Evolutionary conservation across 2,888 invertebrate species (phyloP).

Genomic region (Chydorus sphaericus): DNA sequence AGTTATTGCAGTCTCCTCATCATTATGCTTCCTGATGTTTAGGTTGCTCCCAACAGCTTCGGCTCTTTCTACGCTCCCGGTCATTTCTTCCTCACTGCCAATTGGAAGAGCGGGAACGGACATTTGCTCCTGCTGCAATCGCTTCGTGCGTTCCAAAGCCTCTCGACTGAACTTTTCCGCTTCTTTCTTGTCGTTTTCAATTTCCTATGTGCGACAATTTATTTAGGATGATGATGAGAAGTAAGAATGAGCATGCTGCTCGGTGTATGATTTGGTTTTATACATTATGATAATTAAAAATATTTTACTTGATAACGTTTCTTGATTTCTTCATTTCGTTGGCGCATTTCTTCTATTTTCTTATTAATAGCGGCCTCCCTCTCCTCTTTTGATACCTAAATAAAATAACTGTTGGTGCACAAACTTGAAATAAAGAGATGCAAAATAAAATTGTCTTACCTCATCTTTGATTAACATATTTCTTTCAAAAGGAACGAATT

Average conservation of each 20-base stretch:
- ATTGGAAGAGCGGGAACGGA: too few relatives aligned
- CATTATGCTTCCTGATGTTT: background rate
- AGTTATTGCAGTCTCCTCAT: too few relatives aligned
- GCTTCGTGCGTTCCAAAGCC: background rate
- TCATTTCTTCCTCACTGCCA: too few relatives aligned
- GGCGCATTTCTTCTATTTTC: slow-evolving; percentile 10
- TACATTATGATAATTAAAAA: background rate
- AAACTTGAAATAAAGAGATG: too few relatives aligned
- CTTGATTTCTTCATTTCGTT: slow-evolving; percentile 2
- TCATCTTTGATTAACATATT: too few relatives aligned
- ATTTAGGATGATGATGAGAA: background rate
- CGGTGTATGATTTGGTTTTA: background rate
- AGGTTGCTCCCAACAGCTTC: background rate
- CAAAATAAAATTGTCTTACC: too few relatives aligned
- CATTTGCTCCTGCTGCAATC: too few relatives aligned
- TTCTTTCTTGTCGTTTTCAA: slow-evolving; percentile 11
- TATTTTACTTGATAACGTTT: slow-evolving; percentile 7
- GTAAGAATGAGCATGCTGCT: background rate
- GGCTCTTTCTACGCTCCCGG: background rate
- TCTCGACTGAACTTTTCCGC: slow-evolving; percentile 3
- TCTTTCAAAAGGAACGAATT: too few relatives aligned
- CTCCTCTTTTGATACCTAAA: slow-evolving; percentile 4
- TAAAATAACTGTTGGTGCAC: too few relatives aligned
- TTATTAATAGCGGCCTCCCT: slow-evolving; percentile 10
- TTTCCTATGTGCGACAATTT: slow-evolving; percentile 4